These are phyloP conservation scores for Sciaenops ocellatus DNA, from an alignment of 2,797 vertebrate genomes.

Conservation along the genomic window DNA sequence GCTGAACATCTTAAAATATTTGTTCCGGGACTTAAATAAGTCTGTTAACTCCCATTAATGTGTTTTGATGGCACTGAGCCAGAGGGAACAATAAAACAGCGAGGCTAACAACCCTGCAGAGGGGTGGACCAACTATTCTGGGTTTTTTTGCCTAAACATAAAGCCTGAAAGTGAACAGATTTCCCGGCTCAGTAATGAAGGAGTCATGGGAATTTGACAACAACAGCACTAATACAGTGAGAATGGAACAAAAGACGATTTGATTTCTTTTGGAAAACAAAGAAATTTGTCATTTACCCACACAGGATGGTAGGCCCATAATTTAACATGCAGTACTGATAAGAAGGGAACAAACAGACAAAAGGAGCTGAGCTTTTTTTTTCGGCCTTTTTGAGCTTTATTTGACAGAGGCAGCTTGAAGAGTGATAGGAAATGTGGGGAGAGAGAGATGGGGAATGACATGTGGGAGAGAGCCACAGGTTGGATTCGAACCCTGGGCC, in stretches of 20 bases:
- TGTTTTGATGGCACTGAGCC: slow-evolving; percentile 35
- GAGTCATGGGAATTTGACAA: slow-evolving; percentile 15
- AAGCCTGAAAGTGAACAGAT: slow-evolving; percentile 27
- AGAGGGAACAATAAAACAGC: slow-evolving; percentile 38
- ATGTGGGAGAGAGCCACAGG: too few relatives aligned
- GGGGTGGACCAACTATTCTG: slow-evolving; percentile 25
- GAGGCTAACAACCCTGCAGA: slow-evolving; percentile 28
- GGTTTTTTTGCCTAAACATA: slow-evolving; percentile 26
- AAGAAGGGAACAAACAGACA: neutral
- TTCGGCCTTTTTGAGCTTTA: too few relatives aligned
- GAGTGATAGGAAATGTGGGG: too few relatives aligned
- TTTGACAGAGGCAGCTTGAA: too few relatives aligned
- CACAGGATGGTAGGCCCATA: neutral
- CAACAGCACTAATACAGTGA: slow-evolving; percentile 20
- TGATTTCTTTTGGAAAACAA: slow-evolving; percentile 31
- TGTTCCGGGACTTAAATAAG: slow-evolving; percentile 39
- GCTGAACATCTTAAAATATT: slow-evolving; percentile 24
- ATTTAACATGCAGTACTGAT: neutral
- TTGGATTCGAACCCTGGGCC: too few relatives aligned
- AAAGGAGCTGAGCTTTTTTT: neutral
- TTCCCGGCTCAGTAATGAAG: slow-evolving; percentile 31
- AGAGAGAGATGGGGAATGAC: too few relatives aligned
- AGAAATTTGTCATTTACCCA: neutral
- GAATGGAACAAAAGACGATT: slow-evolving; percentile 10
- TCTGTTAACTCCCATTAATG: slow-evolving; percentile 43